Conservation (phyloP, 2,888 invertebrate species). For the Physocephala rufipes region DNA sequence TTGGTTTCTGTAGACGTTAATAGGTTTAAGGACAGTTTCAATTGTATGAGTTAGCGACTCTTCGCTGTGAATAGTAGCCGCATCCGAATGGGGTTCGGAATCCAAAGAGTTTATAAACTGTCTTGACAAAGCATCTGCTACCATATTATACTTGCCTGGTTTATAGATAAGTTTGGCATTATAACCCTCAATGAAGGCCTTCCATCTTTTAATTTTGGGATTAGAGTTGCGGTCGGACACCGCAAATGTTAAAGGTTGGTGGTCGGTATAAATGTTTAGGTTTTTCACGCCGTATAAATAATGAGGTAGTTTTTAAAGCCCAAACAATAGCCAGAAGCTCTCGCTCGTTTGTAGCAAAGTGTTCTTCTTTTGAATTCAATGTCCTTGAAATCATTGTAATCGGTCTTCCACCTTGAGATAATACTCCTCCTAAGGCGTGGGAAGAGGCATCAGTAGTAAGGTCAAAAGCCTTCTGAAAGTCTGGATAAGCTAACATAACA, state of each 20-base stretch:
- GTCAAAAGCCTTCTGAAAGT: background rate
- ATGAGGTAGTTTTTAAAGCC: constrained; percentile 58
- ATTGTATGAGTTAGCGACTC: constrained; percentile 35
- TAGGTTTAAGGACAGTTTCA: constrained; percentile 23
- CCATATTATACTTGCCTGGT: constrained; percentile 37
- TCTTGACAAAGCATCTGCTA: constrained; percentile 34
- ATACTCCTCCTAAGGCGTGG: background rate
- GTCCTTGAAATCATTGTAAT: background rate
- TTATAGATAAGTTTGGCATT: constrained; percentile 50
- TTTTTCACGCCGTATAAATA: constrained; percentile 55
- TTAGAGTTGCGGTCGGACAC: constrained; percentile 49
- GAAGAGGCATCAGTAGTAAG: background rate
- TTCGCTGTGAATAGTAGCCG: constrained; percentile 36
- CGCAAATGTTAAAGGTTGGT: constrained; percentile 41
- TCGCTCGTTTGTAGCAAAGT: no score
- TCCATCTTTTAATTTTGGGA: constrained; percentile 59
- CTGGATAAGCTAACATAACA: background rate
- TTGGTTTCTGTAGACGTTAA: constrained; percentile 41
- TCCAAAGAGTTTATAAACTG: no score
- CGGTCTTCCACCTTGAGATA: background rate
- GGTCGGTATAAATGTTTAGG: constrained; percentile 44
- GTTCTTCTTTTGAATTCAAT: no score
- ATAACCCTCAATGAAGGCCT: constrained; percentile 51
- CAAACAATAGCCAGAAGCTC: no score
- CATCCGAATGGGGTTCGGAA: no score